phyloP scores from a whole-genome alignment of 2,888 invertebrate species.

The Coenonympha arcania region DNA sequence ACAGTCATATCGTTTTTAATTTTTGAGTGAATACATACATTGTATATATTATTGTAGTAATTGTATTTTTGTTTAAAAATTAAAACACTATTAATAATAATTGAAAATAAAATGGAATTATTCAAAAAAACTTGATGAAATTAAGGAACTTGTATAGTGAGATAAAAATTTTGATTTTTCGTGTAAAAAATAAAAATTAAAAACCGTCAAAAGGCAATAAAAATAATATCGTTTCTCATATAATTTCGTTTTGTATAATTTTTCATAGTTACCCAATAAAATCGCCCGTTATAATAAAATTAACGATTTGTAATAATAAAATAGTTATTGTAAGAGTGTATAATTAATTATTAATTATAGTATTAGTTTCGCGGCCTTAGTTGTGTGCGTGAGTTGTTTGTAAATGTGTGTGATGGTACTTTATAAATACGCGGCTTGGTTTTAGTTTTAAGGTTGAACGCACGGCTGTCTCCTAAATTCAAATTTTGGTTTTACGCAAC shows the following conservation, averaged over 20 bases:
- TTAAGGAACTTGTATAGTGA: too few species aligned
- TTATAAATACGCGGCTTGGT: conserved; percentile 5
- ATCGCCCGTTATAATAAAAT: conserved; percentile 4
- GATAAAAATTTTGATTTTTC: background rate
- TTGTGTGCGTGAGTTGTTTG: conserved; percentile 21
- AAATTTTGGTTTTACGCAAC: too few species aligned
- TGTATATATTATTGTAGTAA: too few species aligned
- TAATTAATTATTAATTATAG: conserved; percentile 12
- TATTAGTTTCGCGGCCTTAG: conserved; percentile 25
- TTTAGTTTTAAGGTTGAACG: conserved; percentile 6
- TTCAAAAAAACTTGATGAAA: too few species aligned
- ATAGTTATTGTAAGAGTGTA: conserved; percentile 5
- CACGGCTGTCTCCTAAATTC: too few species aligned
- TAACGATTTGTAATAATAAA: conserved; percentile 9
- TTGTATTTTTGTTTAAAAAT: too few species aligned
- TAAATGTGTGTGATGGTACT: conserved; percentile 11
- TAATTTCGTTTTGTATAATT: conserved; percentile 14
- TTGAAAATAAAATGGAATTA: background rate
- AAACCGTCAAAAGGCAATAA: background rate
- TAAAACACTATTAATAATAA: too few species aligned
- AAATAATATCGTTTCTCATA: conserved; percentile 2
- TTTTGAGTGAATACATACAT: too few species aligned
- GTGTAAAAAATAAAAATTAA: background rate
- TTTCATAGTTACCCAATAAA: conserved; percentile 21
- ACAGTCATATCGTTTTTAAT: too few species aligned